phyloP scores from a whole-genome alignment of 2,797 vertebrate species.

The Rhynchotus rufescens region DNA sequence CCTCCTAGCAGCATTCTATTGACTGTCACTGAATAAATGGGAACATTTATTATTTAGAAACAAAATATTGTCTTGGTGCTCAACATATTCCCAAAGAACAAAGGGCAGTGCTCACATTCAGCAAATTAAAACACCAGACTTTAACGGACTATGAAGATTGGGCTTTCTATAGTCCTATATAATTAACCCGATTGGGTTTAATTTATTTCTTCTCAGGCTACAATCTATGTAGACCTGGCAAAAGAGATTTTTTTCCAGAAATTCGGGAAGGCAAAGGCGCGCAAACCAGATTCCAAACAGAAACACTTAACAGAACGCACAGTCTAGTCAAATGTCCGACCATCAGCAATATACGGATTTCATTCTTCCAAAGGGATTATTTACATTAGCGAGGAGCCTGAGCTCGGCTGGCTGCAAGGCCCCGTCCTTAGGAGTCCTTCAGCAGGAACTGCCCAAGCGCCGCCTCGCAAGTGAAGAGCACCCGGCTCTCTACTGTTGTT shows the following conservation, averaged over 20 bases:
- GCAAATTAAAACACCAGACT: slow-evolving; percentile 12
- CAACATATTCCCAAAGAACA: slow-evolving; percentile 1
- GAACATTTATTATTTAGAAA: slow-evolving; percentile 41
- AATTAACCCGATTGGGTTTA: not conserved
- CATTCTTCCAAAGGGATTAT: not conserved
- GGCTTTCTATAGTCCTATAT: not conserved
- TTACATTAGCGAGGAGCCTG: not conserved
- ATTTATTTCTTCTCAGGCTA: not conserved
- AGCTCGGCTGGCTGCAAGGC: not conserved
- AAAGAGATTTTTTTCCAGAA: not conserved
- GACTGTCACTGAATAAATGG: not conserved
- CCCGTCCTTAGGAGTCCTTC: not conserved
- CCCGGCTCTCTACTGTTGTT: not conserved
- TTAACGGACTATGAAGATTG: not conserved
- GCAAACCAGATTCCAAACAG: not conserved
- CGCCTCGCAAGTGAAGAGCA: not conserved
- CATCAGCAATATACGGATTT: not conserved
- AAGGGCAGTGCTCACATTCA: not conserved
- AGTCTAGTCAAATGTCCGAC: not conserved
- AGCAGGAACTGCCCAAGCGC: not conserved
- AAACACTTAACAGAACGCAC: not conserved
- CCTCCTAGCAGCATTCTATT: not conserved
- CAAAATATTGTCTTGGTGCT: slow-evolving; percentile 14
- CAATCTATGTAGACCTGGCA: not conserved
- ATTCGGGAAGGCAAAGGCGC: not conserved